Evolutionary conservation across 2,797 vertebrate species (phyloP), one percentile per base, ranked within the genome.

Genomic region (Bovichtus diacanthus): DNA sequence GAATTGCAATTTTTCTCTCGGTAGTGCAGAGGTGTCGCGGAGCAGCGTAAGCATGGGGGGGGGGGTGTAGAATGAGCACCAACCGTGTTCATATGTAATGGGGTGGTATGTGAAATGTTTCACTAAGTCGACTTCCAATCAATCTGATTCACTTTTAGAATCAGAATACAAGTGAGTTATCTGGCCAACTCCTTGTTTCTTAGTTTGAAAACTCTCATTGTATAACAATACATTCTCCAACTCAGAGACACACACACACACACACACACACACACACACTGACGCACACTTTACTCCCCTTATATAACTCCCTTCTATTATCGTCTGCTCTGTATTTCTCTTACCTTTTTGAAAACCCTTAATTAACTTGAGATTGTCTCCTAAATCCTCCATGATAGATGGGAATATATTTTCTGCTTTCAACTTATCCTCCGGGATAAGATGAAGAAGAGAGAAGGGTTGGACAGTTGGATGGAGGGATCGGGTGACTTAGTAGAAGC

Each of bases 381-480:
- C 70, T 88, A 88, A 89, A 91, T 86, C 82, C 84, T 82, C 69
- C 34, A 29, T 76, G 79, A 88, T 87, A 39, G 78, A 76, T 64
- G 21, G 54, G 74, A 86, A 89, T 87, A 81, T 85, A 83, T 80
- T 80, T 39, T 60, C 31, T 55, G 34, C 63, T 75, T 82, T 72
- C 70, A 74, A 43, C 41, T 82, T 39, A 69, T 87, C 63, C 71
- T 76, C 47, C 18, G 76, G 78, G 74, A 81, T 73, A 51, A 86
- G 66, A 34, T 1, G 6, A 29, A 29, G 29, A 29, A 8, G 64
- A 77, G 65, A 62, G 51, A 69, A 27, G 7, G 5, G 31, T 21
- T 21, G 62, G 63, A 62, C 51, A 61, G 55, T 9, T 66, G 60
- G 77, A 78, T 74, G 60, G 54, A 49, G 34, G 44, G 53, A 44